These are phyloP conservation scores for Drosophila cracens DNA, from an alignment of 2,888 invertebrate species.

Conservation along the genomic window DNA sequence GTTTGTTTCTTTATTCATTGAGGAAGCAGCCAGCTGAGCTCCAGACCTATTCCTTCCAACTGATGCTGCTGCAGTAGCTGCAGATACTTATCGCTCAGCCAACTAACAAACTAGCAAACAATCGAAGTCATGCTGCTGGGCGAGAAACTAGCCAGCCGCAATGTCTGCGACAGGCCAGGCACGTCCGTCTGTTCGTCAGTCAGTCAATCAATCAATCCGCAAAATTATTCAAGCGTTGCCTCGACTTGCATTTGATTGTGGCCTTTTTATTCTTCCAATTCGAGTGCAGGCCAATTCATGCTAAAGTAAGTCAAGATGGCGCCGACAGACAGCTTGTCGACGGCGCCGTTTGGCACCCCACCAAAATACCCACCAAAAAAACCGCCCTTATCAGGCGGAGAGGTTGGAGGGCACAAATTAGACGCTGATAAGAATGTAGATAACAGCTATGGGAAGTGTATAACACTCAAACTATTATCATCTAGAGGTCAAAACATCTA, in stretches of 20 bases:
- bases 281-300: constrained; percentile 10
- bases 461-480: neutral
- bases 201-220: constrained; percentile 44
- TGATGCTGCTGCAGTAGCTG: constrained; percentile 8
- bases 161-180: neutral
- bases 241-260: constrained; percentile 54
- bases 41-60: constrained; percentile 19
- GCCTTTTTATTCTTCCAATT: constrained; percentile 20
- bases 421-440: constrained; percentile 12
- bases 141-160: constrained; percentile 36
- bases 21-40: constrained; percentile 49
- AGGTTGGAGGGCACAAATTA: constrained; percentile 51
- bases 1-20: constrained; percentile 80
- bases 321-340: constrained; percentile 54
- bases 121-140: constrained; percentile 50
- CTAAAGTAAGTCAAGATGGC: constrained; percentile 20
- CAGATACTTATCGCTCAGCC: constrained; percentile 60
- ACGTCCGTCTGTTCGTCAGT: constrained; percentile 1
- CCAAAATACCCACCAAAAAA: neutral
- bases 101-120: constrained; percentile 75
- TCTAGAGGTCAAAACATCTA: neutral
- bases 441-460: constrained; percentile 18
- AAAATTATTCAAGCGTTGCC: constrained; percentile 60
- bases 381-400: constrained; percentile 9
- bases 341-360: constrained; percentile 26